A percentile compares a stretch with the other conserved stretches of the same genome.
These are phyloP conservation scores for Tamandua tetradactyla DNA, from an alignment of 2,797 vertebrate species.

Conservation along the genomic window DNA sequence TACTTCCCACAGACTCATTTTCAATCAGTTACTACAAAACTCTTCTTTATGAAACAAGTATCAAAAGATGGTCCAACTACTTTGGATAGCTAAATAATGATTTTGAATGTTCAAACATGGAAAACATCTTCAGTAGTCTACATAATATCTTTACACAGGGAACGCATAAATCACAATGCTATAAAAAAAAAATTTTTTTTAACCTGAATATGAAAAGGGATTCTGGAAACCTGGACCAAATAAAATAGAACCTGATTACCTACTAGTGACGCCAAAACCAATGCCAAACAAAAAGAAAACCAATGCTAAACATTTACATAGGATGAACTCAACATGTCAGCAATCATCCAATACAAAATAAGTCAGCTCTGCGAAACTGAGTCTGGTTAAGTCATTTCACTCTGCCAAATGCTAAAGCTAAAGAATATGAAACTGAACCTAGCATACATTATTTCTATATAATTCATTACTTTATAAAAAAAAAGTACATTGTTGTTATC, in stretches of 20 bases:
- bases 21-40: not conserved
- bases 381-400: not conserved
- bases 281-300: conserved; percentile 23
- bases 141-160: not conserved
- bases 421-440: not conserved
- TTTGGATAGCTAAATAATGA: conserved; percentile 32
- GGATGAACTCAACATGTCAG: not conserved
- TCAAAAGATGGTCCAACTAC: conserved; percentile 1
- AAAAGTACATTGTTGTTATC: not conserved
- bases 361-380: not conserved
- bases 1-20: not conserved
- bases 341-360: not conserved
- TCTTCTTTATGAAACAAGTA: not conserved
- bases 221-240: not conserved
- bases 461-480: not conserved
- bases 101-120: not conserved
- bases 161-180: conserved; percentile 3
- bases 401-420: not conserved
- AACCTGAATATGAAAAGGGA: not conserved
- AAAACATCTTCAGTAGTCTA: not conserved
- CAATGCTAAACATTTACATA: accelerated
- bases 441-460: not conserved
- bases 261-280: not conserved
- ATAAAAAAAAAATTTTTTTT: conserved; percentile 22
- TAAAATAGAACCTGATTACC: not conserved